Evolutionary conservation across 2,888 invertebrate genomes (phyloP).

Genomic region (Brachypterus glaber): DNA sequence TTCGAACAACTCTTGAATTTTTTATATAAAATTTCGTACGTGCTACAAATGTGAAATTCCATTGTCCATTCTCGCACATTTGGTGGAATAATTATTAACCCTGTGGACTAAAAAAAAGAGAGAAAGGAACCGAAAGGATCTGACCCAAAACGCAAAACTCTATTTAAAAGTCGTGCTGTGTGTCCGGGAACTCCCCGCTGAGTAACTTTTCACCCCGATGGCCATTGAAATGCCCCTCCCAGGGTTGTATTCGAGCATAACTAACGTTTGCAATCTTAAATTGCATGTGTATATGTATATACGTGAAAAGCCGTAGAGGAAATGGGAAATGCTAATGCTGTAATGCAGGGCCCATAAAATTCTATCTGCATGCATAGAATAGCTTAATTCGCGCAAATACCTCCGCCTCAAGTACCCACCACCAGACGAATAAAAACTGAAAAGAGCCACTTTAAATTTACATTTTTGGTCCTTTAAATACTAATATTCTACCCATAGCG

Average conservation of each 20-base stretch:
- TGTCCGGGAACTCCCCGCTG: constrained; percentile 23
- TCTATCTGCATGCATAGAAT: constrained; percentile 27
- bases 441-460: background rate
- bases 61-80: no score
- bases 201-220: constrained; percentile 25
- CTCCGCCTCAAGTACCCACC: background rate
- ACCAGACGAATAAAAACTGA: background rate
- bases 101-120: no score
- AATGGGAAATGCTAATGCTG: constrained; percentile 30
- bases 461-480: no score
- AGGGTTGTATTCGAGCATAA: constrained; percentile 20
- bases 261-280: constrained; percentile 28
- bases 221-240: constrained; percentile 21
- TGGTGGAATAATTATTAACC: no score
- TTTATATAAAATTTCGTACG: no score
- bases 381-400: constrained; percentile 24
- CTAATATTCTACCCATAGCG: no score
- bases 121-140: constrained; percentile 10
- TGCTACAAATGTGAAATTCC: no score
- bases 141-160: constrained; percentile 21
- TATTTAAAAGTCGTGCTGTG: constrained; percentile 25
- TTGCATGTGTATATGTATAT: constrained; percentile 28
- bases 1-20: no score
- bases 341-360: constrained; percentile 27
- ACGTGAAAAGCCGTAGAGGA: constrained; percentile 26